Evolutionary conservation across 2,113 vertebrate genomes (phyloP).

Genomic region (Bambusicola thoracicus): DNA sequence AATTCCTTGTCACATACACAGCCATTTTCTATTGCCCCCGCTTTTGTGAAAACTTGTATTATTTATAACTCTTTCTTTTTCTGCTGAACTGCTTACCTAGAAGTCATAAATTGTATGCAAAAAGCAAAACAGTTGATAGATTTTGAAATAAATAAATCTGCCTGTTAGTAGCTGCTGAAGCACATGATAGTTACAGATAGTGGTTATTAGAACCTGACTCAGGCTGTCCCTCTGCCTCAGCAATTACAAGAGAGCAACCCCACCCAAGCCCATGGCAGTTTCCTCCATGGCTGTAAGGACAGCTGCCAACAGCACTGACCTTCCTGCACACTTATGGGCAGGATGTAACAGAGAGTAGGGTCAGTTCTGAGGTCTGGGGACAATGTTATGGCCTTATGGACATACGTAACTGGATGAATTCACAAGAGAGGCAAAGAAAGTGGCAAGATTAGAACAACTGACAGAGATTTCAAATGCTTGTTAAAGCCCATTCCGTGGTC

Average conservation of each 20-base stretch:
- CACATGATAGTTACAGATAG: not conserved
- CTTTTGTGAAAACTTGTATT: not conserved
- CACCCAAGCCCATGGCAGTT: not conserved
- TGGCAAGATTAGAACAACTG: not conserved
- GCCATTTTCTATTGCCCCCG: not conserved
- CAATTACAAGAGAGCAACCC: not conserved
- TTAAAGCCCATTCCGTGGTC: not conserved
- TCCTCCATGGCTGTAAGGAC: not conserved
- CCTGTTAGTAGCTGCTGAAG: not conserved
- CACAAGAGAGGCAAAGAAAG: not conserved
- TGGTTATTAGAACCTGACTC: not conserved
- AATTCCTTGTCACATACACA: not conserved
- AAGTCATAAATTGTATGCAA: not conserved
- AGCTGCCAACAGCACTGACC: accelerated
- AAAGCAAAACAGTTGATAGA: not conserved
- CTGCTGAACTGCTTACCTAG: not conserved
- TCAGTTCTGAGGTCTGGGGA: not conserved
- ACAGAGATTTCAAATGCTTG: not conserved
- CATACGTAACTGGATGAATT: not conserved
- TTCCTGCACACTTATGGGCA: not conserved
- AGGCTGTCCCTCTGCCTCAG: not conserved
- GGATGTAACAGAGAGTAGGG: not conserved
- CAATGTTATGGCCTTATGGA: not conserved
- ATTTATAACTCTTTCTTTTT: not conserved
- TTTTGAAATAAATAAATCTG: not conserved